These are phyloP conservation scores for Cyrtonyx montezumae DNA, from an alignment of 2,113 vertebrate genomes.

Conservation along the genomic window DNA sequence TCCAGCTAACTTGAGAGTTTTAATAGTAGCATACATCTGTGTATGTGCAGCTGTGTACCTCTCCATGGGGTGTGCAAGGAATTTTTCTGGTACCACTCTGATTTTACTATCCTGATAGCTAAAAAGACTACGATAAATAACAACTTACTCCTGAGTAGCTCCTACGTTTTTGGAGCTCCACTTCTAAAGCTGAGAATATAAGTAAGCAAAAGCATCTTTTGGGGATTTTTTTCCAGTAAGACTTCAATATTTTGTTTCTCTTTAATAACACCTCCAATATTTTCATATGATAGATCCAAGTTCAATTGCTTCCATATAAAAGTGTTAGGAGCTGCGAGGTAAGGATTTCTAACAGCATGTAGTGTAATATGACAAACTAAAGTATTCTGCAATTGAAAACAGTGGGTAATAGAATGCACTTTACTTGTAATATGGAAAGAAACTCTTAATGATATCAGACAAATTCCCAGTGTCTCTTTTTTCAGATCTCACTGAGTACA, in stretches of 20 bases:
- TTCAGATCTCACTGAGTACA: neutral
- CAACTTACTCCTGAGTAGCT: neutral
- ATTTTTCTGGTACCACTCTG: neutral
- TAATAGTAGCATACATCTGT: neutral
- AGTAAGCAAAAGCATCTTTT: neutral
- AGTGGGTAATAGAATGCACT: neutral
- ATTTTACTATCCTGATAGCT: neutral
- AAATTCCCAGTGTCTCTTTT: neutral
- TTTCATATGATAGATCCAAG: neutral
- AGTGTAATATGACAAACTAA: neutral
- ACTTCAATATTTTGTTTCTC: neutral
- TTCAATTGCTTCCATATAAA: neutral
- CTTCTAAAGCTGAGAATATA: neutral
- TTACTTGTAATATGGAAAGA: neutral
- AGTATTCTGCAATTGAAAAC: neutral
- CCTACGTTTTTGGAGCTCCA: neutral
- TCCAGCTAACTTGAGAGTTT: conserved; percentile 7
- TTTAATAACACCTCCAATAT: neutral
- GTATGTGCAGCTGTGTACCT: neutral
- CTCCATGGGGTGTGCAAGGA: neutral
- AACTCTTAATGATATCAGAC: neutral
- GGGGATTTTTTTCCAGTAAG: neutral
- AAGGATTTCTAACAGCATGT: neutral
- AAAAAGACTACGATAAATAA: neutral
- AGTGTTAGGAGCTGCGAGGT: neutral